A percentile compares a stretch with the other conserved stretches of the same genome.
phyloP scores from a whole-genome alignment of 2,888 invertebrate species.

The Dryadula phaetusa region DNA sequence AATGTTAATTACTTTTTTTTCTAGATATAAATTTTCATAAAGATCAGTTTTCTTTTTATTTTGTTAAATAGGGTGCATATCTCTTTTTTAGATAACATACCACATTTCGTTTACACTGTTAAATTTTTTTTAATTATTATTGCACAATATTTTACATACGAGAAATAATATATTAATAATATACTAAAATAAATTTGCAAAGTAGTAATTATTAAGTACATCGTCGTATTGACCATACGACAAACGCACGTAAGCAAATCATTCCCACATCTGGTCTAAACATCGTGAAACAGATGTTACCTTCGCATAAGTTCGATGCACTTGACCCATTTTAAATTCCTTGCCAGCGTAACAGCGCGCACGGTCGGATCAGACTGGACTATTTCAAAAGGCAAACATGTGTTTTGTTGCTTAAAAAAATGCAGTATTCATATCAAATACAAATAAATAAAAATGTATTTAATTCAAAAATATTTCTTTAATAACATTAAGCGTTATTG shows the following conservation, averaged over 20 bases:
- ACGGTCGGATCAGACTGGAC: neutral
- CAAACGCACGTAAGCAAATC: neutral
- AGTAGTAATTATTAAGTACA: no score
- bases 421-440: neutral
- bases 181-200: no score
- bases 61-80: no score
- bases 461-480: neutral
- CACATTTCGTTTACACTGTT: no score
- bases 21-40: no score
- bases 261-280: slow-evolving; percentile 1
- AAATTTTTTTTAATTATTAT: no score
- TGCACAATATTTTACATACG: no score
- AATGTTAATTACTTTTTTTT: no score
- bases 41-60: no score
- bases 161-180: no score
- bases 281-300: slow-evolving; percentile 20
- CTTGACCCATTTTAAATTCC: slow-evolving; percentile 37
- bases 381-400: neutral
- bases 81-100: no score
- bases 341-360: neutral
- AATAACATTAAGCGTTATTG: neutral
- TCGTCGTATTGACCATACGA: neutral
- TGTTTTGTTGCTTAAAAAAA: neutral
- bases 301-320: slow-evolving; percentile 30
- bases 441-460: neutral